Evolutionary conservation across 2,797 vertebrate genomes (phyloP).

Genomic region (Gambelia wislizenii): DNA sequence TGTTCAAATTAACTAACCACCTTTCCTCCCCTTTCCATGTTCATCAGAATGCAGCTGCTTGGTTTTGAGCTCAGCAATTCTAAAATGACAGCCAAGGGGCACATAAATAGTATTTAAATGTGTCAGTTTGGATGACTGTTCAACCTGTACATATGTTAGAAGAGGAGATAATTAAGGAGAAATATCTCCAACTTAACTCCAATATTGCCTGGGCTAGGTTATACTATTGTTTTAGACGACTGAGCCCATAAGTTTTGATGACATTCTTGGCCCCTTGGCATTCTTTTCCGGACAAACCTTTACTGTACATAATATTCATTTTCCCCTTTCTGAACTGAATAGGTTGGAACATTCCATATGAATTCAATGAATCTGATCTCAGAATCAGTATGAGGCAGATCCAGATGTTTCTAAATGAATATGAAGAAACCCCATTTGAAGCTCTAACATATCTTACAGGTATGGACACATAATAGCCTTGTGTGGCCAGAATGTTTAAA

Average conservation of each 20-base stretch:
- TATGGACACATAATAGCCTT: slow-evolving; percentile 54
- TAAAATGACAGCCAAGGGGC: background rate
- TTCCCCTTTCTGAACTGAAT: slow-evolving; percentile 25
- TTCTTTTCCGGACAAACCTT: slow-evolving; percentile 28
- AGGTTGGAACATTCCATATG: slow-evolving; percentile 98
- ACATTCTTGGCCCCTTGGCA: background rate
- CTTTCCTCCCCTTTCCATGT: background rate
- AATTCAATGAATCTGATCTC: slow-evolving; percentile 95
- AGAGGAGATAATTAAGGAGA: slow-evolving; percentile 26
- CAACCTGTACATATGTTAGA: slow-evolving; percentile 12
- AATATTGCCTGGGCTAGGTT: slow-evolving; percentile 32
- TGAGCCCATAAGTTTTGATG: slow-evolving; percentile 34
- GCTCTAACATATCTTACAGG: slow-evolving; percentile 93
- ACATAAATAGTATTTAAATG: slow-evolving; percentile 14
- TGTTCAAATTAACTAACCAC: slow-evolving; percentile 10
- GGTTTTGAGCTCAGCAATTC: background rate
- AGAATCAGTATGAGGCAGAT: slow-evolving; percentile 93
- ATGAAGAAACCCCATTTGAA: slow-evolving; percentile 89
- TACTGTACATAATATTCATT: background rate
- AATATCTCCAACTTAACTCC: slow-evolving; percentile 28
- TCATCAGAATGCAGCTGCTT: slow-evolving; percentile 22
- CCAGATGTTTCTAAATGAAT: slow-evolving; percentile 96
- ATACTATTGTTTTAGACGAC: slow-evolving; percentile 22
- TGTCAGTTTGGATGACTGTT: background rate
- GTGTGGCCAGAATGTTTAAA: background rate